phyloP scores from a whole-genome alignment of 2,888 invertebrate genomes.

The Norana najaformis region DNA sequence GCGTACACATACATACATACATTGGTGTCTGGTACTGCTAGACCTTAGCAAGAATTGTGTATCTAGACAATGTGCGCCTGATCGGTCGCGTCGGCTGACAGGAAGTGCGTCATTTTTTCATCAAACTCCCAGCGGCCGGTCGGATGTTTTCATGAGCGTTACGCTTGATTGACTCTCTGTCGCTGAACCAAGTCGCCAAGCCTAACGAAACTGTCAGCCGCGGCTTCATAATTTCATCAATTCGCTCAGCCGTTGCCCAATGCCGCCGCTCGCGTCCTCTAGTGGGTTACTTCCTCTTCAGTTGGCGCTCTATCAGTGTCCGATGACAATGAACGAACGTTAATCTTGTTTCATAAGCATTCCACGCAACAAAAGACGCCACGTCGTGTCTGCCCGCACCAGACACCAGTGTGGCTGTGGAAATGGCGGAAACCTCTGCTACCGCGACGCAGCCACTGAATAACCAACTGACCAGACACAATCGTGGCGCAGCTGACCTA shows the following conservation, averaged over 20 bases:
- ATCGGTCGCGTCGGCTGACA: slow-evolving; percentile 1
- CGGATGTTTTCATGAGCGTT: slow-evolving; percentile 10
- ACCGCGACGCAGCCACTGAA: background rate
- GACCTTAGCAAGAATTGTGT: background rate
- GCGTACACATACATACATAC: background rate
- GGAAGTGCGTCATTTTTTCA: slow-evolving; percentile 23
- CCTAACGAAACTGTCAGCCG: slow-evolving; percentile 16
- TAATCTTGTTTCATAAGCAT: slow-evolving; percentile 19
- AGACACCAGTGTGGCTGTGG: background rate
- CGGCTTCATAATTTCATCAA: slow-evolving; percentile 25
- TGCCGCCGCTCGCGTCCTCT: background rate
- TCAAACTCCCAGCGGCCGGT: slow-evolving; percentile 22
- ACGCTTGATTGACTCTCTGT: background rate
- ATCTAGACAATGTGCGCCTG: slow-evolving; percentile 7
- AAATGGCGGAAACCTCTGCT: too few relatives aligned
- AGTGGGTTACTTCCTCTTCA: background rate
- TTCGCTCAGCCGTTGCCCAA: slow-evolving; percentile 14
- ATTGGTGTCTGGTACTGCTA: background rate
- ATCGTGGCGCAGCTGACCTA: background rate
- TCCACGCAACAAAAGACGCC: background rate
- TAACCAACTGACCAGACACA: background rate
- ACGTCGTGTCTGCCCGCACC: background rate
- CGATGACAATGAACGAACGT: background rate
- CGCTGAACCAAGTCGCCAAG: background rate
- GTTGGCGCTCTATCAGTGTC: slow-evolving; percentile 14